Evolutionary conservation across 2,797 vertebrate species (phyloP).

Genomic region (Synaphobranchus kaupii): DNA sequence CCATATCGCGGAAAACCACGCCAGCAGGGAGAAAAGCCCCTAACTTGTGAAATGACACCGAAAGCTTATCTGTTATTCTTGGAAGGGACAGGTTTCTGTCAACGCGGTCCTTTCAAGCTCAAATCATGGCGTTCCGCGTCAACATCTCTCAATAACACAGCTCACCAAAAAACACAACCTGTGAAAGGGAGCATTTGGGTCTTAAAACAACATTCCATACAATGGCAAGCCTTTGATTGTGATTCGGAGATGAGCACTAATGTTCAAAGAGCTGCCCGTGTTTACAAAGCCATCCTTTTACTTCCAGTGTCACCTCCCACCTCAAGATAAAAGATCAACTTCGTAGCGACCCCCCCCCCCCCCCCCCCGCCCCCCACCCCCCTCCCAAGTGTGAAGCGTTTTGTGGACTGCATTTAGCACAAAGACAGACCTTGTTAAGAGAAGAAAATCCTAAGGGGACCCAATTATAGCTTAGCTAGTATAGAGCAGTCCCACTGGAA

Average conservation of each 20-base stretch:
- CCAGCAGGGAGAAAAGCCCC: slow-evolving; percentile 10
- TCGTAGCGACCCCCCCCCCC: slow-evolving; percentile 25
- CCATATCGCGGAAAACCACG: neutral
- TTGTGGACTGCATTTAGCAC: slow-evolving; percentile 33
- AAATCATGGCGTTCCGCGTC: slow-evolving; percentile 38
- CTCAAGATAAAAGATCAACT: slow-evolving; percentile 35
- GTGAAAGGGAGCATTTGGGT: slow-evolving; percentile 42
- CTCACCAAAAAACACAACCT: slow-evolving; percentile 41
- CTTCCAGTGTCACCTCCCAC: slow-evolving; percentile 35
- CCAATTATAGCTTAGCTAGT: slow-evolving; percentile 29
- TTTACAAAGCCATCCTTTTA: slow-evolving; percentile 49
- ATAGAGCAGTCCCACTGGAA: neutral
- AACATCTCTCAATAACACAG: slow-evolving; percentile 41
- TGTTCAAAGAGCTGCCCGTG: slow-evolving; percentile 51
- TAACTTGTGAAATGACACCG: slow-evolving; percentile 28
- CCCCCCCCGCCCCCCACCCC: slow-evolving; percentile 31
- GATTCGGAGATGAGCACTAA: slow-evolving; percentile 30
- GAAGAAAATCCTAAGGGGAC: slow-evolving; percentile 25
- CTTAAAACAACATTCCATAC: slow-evolving; percentile 51
- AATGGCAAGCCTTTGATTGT: slow-evolving; percentile 41
- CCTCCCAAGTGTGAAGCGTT: slow-evolving; percentile 32
- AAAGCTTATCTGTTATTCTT: slow-evolving; percentile 37
- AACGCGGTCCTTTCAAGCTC: slow-evolving; percentile 32
- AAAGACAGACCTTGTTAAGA: slow-evolving; percentile 43
- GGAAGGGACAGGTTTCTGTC: slow-evolving; percentile 39